Base-by-base conservation (phyloP, 2,888 invertebrate species). In the Pyrocoelia pectoralis region DNA sequence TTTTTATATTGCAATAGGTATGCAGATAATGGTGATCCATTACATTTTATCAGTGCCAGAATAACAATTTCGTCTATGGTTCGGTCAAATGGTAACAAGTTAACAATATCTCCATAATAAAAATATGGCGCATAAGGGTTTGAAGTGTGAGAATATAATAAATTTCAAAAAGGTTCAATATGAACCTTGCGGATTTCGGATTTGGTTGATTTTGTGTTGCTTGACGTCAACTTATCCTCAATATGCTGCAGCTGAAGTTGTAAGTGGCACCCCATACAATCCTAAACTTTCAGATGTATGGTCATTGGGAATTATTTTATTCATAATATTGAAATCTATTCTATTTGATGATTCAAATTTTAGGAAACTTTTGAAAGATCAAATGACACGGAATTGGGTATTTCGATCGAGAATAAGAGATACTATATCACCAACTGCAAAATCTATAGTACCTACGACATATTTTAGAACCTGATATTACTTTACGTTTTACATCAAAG, bases 101-200 rank as follows among this genome's bases (percentile, higher is more conserved):
- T 81, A 95, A 10, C 89, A 91, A 73, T 95, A 95, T 78, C 84
- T 95, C 13, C 95, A 95, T 77, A 85, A 86, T 65, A 90, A 90
- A 75, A 92, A 94, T 72, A 93, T 95, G 65, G 93, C 93, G 1
- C 95, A 96, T 78, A 86, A 96, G 54, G 96, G 97, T 80, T 82
- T 97, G n/a, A 97, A 97, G 82, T 96, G 96, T 79, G 96, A 97
- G 81, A 97, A 97, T 78, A 91, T 96, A 68, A 81, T 94, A n/a
- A 24, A 82, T 94, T 5, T 92, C 93, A n/a, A 86, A 89, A 68
- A 87, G 91, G 67, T 92, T 93, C 78, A 94, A 94, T 79, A 91
- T 96, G 6, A 97, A 97, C 81, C 83, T 97, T 55, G 95, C 95
- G 1, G 97, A 97, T 83, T 97, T 97, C 79, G 97, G 97, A 19